A percentile compares a stretch with the other conserved stretches of the same genome.
Evolutionary conservation across 2,113 vertebrate species (phyloP).

Genomic region (Hipposideros armiger): DNA sequence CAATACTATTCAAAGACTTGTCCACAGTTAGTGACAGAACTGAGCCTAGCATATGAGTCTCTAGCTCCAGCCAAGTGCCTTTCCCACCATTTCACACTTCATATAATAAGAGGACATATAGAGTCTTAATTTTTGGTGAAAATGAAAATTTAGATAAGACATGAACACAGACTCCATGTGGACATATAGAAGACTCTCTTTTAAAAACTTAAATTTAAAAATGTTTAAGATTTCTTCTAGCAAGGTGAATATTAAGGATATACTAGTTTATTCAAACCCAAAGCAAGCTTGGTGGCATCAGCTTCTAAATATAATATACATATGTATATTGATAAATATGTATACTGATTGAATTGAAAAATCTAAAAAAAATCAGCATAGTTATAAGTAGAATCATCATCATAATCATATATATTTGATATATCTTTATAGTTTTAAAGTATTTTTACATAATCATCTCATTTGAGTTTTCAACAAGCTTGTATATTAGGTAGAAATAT

Average conservation of each 20-base stretch:
- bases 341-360: neutral
- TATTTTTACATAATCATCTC: neutral
- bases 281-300: neutral
- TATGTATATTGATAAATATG: neutral
- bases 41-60: neutral
- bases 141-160: neutral
- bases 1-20: neutral
- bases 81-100: neutral
- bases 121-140: neutral
- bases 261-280: neutral
- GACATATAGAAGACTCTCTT: neutral
- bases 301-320: neutral
- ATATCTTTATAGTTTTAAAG: neutral
- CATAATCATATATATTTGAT: neutral
- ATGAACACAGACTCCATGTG: neutral
- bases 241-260: neutral
- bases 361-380: conserved; percentile 9
- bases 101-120: neutral
- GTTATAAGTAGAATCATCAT: neutral
- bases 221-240: neutral
- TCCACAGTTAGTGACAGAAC: neutral
- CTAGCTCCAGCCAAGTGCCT: neutral
- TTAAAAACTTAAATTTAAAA: neutral
- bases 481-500: neutral
- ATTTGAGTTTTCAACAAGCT: neutral